These are phyloP conservation scores for Amphipyra berbera DNA, from an alignment of 2,888 invertebrate genomes.

Conservation along the genomic window DNA sequence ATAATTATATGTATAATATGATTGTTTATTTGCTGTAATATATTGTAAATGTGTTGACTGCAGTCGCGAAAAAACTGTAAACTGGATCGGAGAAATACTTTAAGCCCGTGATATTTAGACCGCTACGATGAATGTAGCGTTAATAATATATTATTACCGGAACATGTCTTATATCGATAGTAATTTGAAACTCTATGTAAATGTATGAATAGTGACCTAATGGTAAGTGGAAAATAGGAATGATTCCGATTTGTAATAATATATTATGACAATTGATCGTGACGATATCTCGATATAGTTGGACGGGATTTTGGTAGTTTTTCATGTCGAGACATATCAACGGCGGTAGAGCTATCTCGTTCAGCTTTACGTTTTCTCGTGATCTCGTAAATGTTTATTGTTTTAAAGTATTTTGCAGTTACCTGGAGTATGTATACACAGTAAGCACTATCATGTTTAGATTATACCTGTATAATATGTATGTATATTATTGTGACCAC, in stretches of 20 bases:
- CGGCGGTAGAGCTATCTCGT: conserved; percentile 51
- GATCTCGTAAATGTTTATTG: conserved; percentile 58
- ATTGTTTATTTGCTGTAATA: conserved; percentile 65
- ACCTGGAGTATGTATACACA: conserved; percentile 59
- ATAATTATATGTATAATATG: conserved; percentile 63
- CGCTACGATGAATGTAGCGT: conserved; percentile 25
- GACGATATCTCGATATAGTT: conserved; percentile 9
- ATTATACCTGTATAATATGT: conserved; percentile 72
- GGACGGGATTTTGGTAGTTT: conserved; percentile 28
- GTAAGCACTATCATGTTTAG: conserved; percentile 69
- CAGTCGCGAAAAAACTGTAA: conserved; percentile 61
- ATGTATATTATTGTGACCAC: conserved; percentile 75
- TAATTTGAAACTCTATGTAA: conserved; percentile 23
- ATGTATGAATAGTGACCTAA: conserved; percentile 17
- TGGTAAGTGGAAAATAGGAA: conserved; percentile 4
- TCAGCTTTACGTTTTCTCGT: conserved; percentile 64
- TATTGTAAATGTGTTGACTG: conserved; percentile 67
- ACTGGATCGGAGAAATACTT: conserved; percentile 54
- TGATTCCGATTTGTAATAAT: conserved; percentile 38
- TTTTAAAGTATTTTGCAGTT: conserved; percentile 67
- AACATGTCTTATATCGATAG: conserved; percentile 12
- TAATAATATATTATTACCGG: conserved; percentile 44
- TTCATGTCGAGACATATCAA: conserved; percentile 71
- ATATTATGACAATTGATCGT: conserved; percentile 23
- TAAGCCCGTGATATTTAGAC: conserved; percentile 28